Conservation (phyloP, 2,888 invertebrate species). For the Agapostemon virescens region DNA sequence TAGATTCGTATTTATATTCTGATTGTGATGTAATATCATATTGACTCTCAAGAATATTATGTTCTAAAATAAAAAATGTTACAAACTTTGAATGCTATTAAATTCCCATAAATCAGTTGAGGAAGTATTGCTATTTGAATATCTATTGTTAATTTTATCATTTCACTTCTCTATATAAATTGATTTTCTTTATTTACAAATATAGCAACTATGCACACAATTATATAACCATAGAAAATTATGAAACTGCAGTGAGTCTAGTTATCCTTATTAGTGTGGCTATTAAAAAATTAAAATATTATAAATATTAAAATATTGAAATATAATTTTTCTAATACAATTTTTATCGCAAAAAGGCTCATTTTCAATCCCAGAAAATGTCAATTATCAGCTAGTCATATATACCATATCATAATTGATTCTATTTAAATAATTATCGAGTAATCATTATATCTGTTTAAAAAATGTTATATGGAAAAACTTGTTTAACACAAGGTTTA, state of each 20-base stretch:
- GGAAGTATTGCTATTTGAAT: background rate
- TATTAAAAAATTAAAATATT: too few relatives aligned
- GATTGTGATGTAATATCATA: constrained; percentile 17
- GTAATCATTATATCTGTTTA: background rate
- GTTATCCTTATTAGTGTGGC: too few relatives aligned
- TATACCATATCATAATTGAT: background rate
- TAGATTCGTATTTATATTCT: constrained; percentile 27
- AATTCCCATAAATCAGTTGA: background rate
- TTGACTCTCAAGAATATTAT: constrained; percentile 6
- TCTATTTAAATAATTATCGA: background rate
- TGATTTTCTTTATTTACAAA: background rate
- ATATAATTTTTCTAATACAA: background rate
- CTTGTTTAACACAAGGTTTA: too few relatives aligned
- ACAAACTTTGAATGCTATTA: background rate
- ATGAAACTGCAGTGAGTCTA: background rate
- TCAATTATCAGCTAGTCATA: background rate
- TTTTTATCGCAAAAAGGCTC: background rate
- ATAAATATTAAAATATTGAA: too few relatives aligned
- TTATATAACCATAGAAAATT: background rate
- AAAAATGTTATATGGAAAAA: too few relatives aligned
- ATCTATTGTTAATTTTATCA: background rate
- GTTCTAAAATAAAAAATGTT: constrained; percentile 34
- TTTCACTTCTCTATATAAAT: background rate
- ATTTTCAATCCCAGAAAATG: background rate
- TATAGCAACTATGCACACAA: background rate